Conservation (phyloP, 1,140 invertebrate genomes). For the Calliphora vicina region DNA sequence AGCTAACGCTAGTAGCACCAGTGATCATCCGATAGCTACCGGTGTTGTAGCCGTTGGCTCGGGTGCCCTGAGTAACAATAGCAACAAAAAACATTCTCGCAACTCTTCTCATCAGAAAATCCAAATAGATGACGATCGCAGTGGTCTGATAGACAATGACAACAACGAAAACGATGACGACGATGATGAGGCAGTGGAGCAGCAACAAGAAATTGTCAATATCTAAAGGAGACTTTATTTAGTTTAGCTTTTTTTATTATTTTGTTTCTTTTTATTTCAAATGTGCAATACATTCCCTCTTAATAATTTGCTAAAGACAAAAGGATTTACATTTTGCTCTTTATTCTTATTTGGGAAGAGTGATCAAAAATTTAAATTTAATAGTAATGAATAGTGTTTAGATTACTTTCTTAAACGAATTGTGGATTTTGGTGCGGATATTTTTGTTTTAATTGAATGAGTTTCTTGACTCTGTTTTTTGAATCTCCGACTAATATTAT, state of each 20-base stretch:
- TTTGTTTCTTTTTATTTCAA: constrained; percentile 38
- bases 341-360: background rate
- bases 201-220: constrained; percentile 40
- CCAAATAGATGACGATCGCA: constrained; percentile 61
- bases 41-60: background rate
- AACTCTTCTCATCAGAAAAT: constrained; percentile 58
- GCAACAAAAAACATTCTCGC: constrained; percentile 37
- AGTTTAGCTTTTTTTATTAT: background rate
- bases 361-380: background rate
- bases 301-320: background rate
- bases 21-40: background rate
- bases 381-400: background rate
- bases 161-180: constrained; percentile 46
- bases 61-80: background rate
- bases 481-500: no score
- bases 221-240: background rate
- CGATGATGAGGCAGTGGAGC: constrained; percentile 24
- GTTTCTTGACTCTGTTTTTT: no score
- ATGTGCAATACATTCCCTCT: background rate
- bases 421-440: no score
- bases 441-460: no score
- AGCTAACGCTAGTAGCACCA: background rate
- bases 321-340: background rate
- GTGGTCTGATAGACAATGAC: constrained; percentile 52
- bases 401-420: background rate